Conservation (phyloP, 2,888 invertebrate species). For the Hirtodrosophila histrioides region DNA sequence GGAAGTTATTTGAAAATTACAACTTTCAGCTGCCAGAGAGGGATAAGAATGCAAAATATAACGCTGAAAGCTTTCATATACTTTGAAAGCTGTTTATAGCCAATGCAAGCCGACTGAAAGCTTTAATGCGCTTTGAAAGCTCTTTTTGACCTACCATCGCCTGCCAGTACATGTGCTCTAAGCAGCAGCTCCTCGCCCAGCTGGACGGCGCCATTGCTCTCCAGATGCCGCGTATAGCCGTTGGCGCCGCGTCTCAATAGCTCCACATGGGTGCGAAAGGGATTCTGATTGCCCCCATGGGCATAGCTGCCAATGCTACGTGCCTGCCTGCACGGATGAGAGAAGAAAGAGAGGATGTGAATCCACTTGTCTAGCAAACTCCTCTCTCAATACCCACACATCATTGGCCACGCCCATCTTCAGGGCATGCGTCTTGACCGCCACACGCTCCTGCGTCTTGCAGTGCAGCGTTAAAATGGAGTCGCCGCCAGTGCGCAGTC, state of each 20-base stretch:
- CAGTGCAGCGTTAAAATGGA: constrained; percentile 86
- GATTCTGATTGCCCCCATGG: constrained; percentile 86
- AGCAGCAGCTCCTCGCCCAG: constrained; percentile 87
- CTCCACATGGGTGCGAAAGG: constrained; percentile 86
- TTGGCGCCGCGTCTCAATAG: constrained; percentile 85
- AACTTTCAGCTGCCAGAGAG: too few relatives aligned
- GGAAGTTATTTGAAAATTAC: too few relatives aligned
- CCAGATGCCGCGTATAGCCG: constrained; percentile 85
- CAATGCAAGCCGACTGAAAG: neutral
- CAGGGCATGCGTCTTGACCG: constrained; percentile 85
- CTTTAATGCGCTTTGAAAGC: neutral
- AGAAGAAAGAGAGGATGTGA: neutral
- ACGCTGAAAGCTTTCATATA: too few relatives aligned
- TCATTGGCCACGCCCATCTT: constrained; percentile 84
- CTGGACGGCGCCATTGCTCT: constrained; percentile 85
- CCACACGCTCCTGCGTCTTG: constrained; percentile 85
- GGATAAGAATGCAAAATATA: too few relatives aligned
- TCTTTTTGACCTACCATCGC: constrained; percentile 85
- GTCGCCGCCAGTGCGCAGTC: constrained; percentile 86
- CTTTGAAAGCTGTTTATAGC: too few relatives aligned
- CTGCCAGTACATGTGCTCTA: constrained; percentile 85
- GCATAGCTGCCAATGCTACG: constrained; percentile 84
- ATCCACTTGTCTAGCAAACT: neutral
- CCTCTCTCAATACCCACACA: constrained; percentile 77
- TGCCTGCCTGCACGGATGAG: constrained; percentile 73